Percentiles rank a stretch among this genome's conserved stretches.
Conservation (phyloP, 2,113 vertebrate species). For the Microtus richardsoni region DNA sequence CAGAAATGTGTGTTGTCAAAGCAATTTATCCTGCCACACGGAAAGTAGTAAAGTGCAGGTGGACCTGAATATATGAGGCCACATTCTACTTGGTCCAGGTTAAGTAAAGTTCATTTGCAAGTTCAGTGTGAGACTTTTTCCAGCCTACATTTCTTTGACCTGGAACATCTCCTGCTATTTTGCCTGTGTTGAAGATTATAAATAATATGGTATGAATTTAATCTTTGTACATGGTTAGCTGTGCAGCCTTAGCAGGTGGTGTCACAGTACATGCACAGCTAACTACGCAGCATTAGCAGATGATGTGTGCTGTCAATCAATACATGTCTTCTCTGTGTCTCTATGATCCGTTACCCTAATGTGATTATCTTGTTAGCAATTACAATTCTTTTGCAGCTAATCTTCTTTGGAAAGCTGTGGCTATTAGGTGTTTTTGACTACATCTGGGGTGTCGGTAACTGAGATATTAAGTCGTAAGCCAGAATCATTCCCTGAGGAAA, state of each 20-base stretch:
- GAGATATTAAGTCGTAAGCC: neutral
- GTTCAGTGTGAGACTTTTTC: neutral
- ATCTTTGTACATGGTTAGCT: neutral
- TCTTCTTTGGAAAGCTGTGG: neutral
- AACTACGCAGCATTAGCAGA: neutral
- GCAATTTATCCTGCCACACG: slow-evolving; percentile 40
- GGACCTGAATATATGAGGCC: slow-evolving; percentile 34
- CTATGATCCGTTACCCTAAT: neutral
- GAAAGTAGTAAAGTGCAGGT: slow-evolving; percentile 5
- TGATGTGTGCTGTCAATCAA: neutral
- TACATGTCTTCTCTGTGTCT: neutral
- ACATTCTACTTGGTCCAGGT: neutral
- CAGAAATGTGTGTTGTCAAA: slow-evolving; percentile 56
- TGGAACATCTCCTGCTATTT: neutral
- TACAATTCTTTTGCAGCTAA: neutral
- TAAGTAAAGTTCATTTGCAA: slow-evolving; percentile 34
- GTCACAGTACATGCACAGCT: neutral
- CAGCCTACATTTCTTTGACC: neutral
- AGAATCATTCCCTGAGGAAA: neutral
- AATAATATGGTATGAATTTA: neutral
- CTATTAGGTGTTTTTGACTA: neutral
- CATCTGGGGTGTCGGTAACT: neutral
- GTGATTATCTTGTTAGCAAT: neutral
- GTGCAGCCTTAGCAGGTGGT: neutral
- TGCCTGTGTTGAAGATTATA: neutral